Evolutionary conservation across 2,888 invertebrate genomes (phyloP), one percentile per base, ranked within the genome.

Genomic region (Cerceris ruficornis): DNA sequence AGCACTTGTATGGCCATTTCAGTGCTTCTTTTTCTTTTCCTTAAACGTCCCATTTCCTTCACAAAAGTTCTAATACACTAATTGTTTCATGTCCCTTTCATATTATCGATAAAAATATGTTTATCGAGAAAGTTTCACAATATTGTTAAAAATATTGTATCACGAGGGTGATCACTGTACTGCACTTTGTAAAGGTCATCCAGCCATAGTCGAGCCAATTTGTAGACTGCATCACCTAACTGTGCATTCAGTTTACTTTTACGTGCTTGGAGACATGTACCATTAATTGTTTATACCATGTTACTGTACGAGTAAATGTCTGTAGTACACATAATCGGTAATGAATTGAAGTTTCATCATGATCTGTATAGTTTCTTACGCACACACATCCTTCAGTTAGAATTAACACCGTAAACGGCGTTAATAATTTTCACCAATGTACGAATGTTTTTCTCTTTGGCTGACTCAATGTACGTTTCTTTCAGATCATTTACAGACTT

Each of bases 361-460:
- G 46, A 42, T 66, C 41, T 49, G n/a, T 49, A 28, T 69, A 68
- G 58, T 70, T 61, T 39, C 57, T 66, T 69, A 55, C 57, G 50
- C 64, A 62, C 65, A 66, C 41, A 50, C 55, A 59, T 55, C 49
- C 46, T 46, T 64, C 58, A 67, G 61, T 71, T 17, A 59, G 60
- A 43, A 55, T 72, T 61, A 28, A 28, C 28, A 28, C 28, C 46
- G 55, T 72, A 43, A 59, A 68, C 13, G 39, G 41, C 49, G 28
- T 17, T 62, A 39, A 52, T 59, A 55, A 65, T 58, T 17, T 64
- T 71, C 80, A 75, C 80, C 80, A 49, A 81, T 75, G 60, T 17
- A 41, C 62, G 58, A 75, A 66, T 72, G 72, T 84, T 77, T 82
- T 28, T 84, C 60, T 83, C 86, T 87, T 86, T 86, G 86, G 87